Evolutionary conservation across 1,140 invertebrate species (phyloP).

Genomic region (Ditylenchus dipsaci): DNA sequence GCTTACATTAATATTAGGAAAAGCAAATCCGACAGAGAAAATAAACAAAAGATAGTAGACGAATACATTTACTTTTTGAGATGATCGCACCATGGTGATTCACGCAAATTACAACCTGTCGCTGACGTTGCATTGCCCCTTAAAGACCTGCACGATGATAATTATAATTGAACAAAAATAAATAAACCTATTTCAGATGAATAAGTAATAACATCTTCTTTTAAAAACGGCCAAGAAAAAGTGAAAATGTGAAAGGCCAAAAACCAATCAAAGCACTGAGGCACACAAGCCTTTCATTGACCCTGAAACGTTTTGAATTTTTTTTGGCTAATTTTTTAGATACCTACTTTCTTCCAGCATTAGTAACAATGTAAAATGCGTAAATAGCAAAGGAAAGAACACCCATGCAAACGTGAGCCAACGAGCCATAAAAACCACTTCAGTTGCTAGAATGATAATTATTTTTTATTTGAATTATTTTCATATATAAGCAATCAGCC

Average conservation of each 20-base stretch:
- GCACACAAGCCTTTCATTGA: conserved; percentile 24
- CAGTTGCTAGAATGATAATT: not conserved
- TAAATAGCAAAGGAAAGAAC: conserved; percentile 14
- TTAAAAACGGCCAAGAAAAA: conserved; percentile 27
- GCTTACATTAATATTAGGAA: conserved; percentile 39
- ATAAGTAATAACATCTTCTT: conserved; percentile 5
- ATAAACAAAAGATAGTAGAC: conserved; percentile 30
- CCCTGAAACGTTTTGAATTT: conserved; percentile 14
- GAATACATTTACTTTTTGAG: conserved; percentile 27
- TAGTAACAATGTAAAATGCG: conserved; percentile 23
- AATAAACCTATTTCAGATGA: conserved; percentile 6
- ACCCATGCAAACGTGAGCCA: conserved; percentile 12
- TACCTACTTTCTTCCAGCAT: conserved; percentile 19
- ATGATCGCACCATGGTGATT: conserved; percentile 17
- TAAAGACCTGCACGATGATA: not conserved
- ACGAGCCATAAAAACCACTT: conserved; percentile 17
- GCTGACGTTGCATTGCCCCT: not conserved
- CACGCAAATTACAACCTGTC: conserved; percentile 11
- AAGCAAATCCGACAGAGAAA: conserved; percentile 25
- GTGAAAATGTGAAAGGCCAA: conserved; percentile 24
- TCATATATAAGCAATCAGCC: no score
- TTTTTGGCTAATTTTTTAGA: not conserved
- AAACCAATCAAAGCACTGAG: conserved; percentile 14
- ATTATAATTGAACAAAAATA: not conserved
- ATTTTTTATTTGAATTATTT: not conserved